Base-by-base conservation (phyloP, 2,797 vertebrate species). In the Sebastes minor region DNA sequence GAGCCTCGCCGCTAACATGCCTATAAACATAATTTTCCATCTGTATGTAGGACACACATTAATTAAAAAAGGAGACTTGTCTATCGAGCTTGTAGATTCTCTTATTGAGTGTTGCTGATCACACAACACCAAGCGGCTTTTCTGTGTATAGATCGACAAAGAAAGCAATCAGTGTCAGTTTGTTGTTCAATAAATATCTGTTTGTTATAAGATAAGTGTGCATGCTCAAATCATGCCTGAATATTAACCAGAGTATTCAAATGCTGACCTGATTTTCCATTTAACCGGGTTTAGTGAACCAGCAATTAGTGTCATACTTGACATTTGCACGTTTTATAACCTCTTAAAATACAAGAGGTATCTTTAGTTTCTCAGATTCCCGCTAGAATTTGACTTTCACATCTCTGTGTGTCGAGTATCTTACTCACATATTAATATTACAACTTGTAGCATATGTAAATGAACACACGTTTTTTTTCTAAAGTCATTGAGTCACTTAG, bases 191-290 rank as follows among this genome's bases (percentile, higher is more conserved):
- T 56, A 22, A 46, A 6, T n/a, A 38, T 63, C 33, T 10, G 5
- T 46, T 33, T 65, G 9, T 20, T 23, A 57, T 42, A 18, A 76
- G 6, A 57, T 42, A 23, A 76, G 6, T 28, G 22, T 27, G 6
- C 25, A 25, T 60, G 14, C 3, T 56, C 1, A 18, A 68, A 72
- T 57, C 16, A n/a, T 27, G 35, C 4, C 60, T 67, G 64, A 73
- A n/a, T 67, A n/a, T 49, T 11, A 49, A 64, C 22, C 10, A 20
- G n/a, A 20, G 8, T 16, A 49, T 66, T 83, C 7, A 64, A 56
- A 55, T 63, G n/a, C 35, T 78, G 59, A 74, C 62, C 67, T 65
- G n/a, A 65, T 66, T 78, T 73, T 69, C n/a, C 4, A 30, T 71
- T 70, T 56, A 27, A n/a, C 28, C 27, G 60, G 5, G 56, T 66